Conservation (phyloP, 2,888 invertebrate genomes). For the Subacronicta megacephala region DNA sequence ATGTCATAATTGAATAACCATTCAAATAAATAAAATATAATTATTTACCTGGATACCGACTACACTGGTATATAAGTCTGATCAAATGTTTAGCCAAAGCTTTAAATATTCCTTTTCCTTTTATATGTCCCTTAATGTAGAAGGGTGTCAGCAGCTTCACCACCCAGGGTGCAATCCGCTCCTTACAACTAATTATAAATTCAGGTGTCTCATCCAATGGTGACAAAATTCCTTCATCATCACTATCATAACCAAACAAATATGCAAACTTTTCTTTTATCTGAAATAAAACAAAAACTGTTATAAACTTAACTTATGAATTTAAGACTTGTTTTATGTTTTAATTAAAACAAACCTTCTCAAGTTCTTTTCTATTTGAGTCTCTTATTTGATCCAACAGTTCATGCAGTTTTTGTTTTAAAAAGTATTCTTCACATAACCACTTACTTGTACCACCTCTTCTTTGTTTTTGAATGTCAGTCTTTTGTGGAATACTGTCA, state of each 20-base stretch:
- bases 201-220: constrained; percentile 87
- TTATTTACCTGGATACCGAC: constrained; percentile 88
- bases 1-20: no score
- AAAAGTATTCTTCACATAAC: constrained; percentile 84
- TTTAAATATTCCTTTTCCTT: constrained; percentile 90
- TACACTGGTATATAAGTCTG: constrained; percentile 88
- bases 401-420: constrained; percentile 78
- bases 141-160: constrained; percentile 90
- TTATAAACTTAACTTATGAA: not conserved
- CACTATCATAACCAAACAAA: constrained; percentile 87
- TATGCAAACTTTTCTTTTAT: constrained; percentile 79
- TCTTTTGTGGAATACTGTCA: constrained; percentile 57
- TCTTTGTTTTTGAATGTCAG: constrained; percentile 55
- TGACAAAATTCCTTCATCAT: constrained; percentile 86
- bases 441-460: constrained; percentile 74
- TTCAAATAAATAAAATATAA: not conserved
- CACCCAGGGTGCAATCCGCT: constrained; percentile 90
- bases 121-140: constrained; percentile 90
- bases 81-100: constrained; percentile 90
- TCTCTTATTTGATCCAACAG: constrained; percentile 81
- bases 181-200: constrained; percentile 87
- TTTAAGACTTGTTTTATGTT: not conserved
- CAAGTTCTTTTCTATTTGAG: constrained; percentile 73
- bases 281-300: constrained; percentile 67
- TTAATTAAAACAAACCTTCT: constrained; percentile 65